Evolutionary conservation across 2,113 vertebrate genomes (phyloP), one percentile per base, ranked within the genome.

Genomic region (Fregetta grallaria): DNA sequence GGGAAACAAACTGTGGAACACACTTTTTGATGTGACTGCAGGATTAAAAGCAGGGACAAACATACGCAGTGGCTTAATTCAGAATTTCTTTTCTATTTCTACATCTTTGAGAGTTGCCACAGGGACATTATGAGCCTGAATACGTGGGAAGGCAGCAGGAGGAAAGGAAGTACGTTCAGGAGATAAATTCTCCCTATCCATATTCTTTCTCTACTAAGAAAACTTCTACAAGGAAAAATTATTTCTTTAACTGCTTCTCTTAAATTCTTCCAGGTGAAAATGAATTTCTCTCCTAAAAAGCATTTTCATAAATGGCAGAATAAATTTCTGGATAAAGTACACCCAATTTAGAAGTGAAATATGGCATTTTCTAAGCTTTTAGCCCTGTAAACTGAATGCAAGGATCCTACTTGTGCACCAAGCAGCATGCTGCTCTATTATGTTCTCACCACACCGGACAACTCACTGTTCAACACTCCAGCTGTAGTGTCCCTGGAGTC

Each of bases 61-160:
- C 53, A 76, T n/a, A 85, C 50, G 55, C 55, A 72, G 47, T 38
- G 67, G 20, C 29, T 88, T 90, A 53, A 79, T 90, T 77, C 55
- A 67, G 59, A 71, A 62, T 83, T 92, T 90, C 21, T 86, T 59
- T 83, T 86, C 90, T 94, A 77, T 92, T 89, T 95, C 66, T 94
- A 47, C 10, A 72, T 47, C 34, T 89, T 87, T 86, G 34, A 34
- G 87, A 85, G 87, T 40, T 91, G 77, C 87, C 68, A 85, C 73
- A 23, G 32, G 70, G 80, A 87, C 36, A 82, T 44, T 50, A 55
- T 47, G 11, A 87, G 61, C 55, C 47, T 71, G 38, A 91, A 75
- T 53, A 68, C 1, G 34, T 67, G 47, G 38, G 84, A 94, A 94
- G 77, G 61, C 58, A 87, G 70, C 68, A 89, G 87, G 47, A 89